Conservation (phyloP, 1,140 invertebrate species). For the Belonocnema kinseyi region DNA sequence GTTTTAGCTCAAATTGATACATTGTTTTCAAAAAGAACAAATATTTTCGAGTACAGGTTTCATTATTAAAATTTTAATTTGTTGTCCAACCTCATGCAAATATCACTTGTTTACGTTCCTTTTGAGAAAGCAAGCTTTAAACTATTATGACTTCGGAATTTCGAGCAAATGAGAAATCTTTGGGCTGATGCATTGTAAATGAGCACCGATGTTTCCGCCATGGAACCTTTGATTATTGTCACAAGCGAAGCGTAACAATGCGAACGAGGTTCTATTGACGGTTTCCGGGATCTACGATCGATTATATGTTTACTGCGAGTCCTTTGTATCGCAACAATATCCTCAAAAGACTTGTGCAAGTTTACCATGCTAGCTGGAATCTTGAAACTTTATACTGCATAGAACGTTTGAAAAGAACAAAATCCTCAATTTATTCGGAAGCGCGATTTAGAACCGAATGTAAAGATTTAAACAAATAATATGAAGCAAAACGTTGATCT, state of each 20-base stretch:
- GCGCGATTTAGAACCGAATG: background rate
- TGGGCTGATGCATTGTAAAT: constrained; percentile 2
- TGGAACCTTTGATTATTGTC: constrained; percentile 59
- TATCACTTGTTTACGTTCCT: too few species aligned
- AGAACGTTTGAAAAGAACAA: background rate
- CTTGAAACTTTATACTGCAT: background rate
- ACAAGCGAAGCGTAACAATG: constrained; percentile 57
- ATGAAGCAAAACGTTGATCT: background rate
- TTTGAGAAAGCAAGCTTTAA: too few species aligned
- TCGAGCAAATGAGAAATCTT: constrained; percentile 2
- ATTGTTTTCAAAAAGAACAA: too few species aligned
- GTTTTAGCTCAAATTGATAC: too few species aligned
- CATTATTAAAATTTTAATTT: too few species aligned
- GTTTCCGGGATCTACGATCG: constrained; percentile 35
- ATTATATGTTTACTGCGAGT: background rate
- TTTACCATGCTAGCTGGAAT: background rate
- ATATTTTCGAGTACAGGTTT: too few species aligned
- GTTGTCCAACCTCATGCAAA: too few species aligned
- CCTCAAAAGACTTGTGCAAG: background rate
- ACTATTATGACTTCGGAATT: background rate
- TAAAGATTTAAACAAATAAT: background rate
- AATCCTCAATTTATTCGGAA: background rate
- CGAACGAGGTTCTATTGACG: constrained; percentile 55
- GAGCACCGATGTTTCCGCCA: constrained; percentile 50
- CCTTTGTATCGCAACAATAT: background rate